Base-by-base conservation (phyloP, 2,888 invertebrate genomes). In the Enchytraeus crypticus region DNA sequence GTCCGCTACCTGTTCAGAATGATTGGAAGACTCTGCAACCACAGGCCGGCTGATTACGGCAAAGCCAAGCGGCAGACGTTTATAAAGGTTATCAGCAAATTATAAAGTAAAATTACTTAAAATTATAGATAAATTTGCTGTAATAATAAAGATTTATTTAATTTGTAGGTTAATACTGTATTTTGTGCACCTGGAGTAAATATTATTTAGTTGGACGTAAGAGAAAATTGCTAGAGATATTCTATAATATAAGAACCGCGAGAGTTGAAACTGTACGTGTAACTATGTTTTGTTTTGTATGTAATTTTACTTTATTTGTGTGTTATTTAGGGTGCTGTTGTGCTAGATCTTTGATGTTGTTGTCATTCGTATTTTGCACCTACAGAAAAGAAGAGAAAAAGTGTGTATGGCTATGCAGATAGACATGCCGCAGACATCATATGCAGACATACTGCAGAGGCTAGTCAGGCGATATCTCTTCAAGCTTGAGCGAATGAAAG, bases 391-490 rank as follows among this genome's bases (percentile, higher is more conserved):
- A 51, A 61, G 77, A 55, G 77, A 78, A 57, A 75, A 71, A 21
- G 76, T 77, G 11, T 77, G 65, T 34, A 60, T 64, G 54, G 61
- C 34, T 34, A 43, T 65, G 46, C 55, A 65, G 54, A 65, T 65
- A 2, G 59, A 56, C n/a, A 29, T 63, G 3, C 62, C 64, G n/a
- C 57, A 77, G 59, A 75, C 76, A 5, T 76, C 77, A 0, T 77
- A 77, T 63, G 68, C 71, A n/a, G 77, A 77, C 61, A 78, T 78
- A 51, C 73, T 78, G 72, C 78, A 78, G 59, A 68, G 78, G 56
- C 69, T 78, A 30, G 78, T 78, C 5, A 71, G 76, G 63, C 62
- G 78, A 55, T 78, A 78, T 64, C 72, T 78, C 49, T 78, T 78
- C 66, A 78, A 78, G 66, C 65, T 77, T 56, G 78, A 78, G 64